A percentile compares a stretch with the other conserved stretches of the same genome.
phyloP scores from a whole-genome alignment of 1,140 invertebrate genomes.

The Drosophila nigrodunni region DNA sequence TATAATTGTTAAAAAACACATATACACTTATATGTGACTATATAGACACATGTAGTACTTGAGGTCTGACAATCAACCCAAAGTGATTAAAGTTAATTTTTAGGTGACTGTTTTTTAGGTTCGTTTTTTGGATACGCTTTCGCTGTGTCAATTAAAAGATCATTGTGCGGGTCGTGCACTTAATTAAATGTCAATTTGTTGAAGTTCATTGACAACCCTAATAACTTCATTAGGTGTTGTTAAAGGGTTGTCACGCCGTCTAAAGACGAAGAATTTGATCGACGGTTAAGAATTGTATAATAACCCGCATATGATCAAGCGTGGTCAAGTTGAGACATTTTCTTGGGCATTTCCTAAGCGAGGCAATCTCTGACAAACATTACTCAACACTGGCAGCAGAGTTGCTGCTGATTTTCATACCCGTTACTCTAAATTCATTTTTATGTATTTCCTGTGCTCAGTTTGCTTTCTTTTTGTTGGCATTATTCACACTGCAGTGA shows the following conservation, averaged over 20 bases:
- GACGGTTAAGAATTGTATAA: constrained; percentile 34
- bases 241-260: constrained; percentile 58
- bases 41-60: not conserved
- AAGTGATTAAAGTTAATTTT: constrained; percentile 71
- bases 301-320: constrained; percentile 57
- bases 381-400: constrained; percentile 24
- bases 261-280: not conserved
- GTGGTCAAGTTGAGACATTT: not conserved
- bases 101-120: constrained; percentile 49
- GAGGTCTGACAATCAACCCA: constrained; percentile 31
- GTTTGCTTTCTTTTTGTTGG: constrained; percentile 37
- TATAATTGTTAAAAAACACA: constrained; percentile 52
- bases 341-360: constrained; percentile 4
- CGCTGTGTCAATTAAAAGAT: constrained; percentile 69
- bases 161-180: constrained; percentile 75
- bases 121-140: not conserved
- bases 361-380: constrained; percentile 30
- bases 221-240: constrained; percentile 72
- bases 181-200: constrained; percentile 81
- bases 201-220: constrained; percentile 75
- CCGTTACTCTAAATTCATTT: constrained; percentile 34
- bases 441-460: constrained; percentile 58
- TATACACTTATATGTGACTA: not conserved
- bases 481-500: constrained; percentile 81
- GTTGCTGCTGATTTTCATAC: constrained; percentile 55